A percentile compares a stretch with the other conserved stretches of the same genome.
Conservation (phyloP, 2,888 invertebrate species). For the Ennomos fuscantarius region DNA sequence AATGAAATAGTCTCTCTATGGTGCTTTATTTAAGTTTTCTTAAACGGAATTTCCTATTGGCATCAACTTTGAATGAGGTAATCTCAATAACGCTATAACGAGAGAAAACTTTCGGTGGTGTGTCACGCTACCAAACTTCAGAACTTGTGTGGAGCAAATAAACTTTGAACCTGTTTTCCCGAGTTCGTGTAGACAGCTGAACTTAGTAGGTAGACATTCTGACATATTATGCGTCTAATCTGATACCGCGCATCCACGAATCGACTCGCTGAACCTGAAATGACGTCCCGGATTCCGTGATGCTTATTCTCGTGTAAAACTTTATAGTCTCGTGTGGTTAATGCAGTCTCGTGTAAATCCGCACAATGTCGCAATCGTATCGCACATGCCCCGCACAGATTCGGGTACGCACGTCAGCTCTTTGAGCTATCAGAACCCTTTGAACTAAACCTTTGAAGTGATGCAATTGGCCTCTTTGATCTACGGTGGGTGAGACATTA, state of each 20-base stretch:
- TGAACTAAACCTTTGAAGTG: conserved; percentile 39
- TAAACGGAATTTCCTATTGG: no score
- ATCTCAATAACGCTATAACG: no score
- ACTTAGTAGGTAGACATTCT: no score
- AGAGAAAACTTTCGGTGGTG: no score
- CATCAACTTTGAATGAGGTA: no score
- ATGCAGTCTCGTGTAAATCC: conserved; percentile 16
- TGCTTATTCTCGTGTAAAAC: conserved; percentile 13
- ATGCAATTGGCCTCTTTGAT: conserved; percentile 41
- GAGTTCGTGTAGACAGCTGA: no score
- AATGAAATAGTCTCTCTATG: no score
- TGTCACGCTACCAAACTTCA: no score
- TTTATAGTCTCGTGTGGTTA: conserved; percentile 13
- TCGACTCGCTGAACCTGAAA: conserved; percentile 12
- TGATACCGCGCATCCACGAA: neutral
- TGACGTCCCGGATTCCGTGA: neutral
- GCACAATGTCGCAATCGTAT: conserved; percentile 26
- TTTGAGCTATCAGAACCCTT: conserved; percentile 34
- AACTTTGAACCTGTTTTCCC: no score
- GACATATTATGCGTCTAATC: neutral
- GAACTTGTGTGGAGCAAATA: no score
- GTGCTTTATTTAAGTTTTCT: no score
- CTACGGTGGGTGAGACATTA: conserved; percentile 33
- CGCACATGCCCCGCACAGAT: conserved; percentile 33
- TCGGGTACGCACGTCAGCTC: conserved; percentile 29